phyloP scores from a whole-genome alignment of 2,888 invertebrate species.

The Allolobophora icterica region DNA sequence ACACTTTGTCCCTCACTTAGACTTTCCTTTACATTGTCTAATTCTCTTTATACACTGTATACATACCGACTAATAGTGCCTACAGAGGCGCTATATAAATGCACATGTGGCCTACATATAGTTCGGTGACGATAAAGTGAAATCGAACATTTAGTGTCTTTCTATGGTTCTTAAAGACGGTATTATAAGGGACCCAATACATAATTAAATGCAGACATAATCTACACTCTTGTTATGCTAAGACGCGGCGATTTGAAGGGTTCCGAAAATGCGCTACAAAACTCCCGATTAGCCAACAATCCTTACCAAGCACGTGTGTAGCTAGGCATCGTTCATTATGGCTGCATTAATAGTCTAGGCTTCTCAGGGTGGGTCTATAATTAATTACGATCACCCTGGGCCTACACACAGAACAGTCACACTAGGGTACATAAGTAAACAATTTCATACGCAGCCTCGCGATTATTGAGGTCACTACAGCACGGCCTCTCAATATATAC shows the following conservation, averaged over 20 bases:
- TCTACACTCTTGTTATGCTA: not conserved
- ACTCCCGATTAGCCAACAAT: not conserved
- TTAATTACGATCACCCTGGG: not conserved
- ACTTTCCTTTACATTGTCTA: not conserved
- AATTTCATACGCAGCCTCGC: not conserved
- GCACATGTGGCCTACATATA: not conserved
- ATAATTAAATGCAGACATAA: not conserved
- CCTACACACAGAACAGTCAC: not conserved
- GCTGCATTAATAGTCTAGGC: not conserved
- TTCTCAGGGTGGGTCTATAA: not conserved
- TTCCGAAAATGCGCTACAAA: not conserved
- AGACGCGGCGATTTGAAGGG: not conserved
- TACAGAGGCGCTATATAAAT: not conserved
- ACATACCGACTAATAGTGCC: not conserved
- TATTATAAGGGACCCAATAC: not conserved
- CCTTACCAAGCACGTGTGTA: not conserved
- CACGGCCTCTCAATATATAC: not conserved
- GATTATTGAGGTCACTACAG: not conserved
- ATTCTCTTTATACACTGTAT: not conserved
- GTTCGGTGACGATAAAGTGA: too few species aligned
- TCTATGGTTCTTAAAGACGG: not conserved
- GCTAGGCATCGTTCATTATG: too few species aligned
- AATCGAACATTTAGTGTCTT: not conserved
- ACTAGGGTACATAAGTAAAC: not conserved
- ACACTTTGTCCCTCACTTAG: not conserved